Percentiles rank a stretch among this genome's conserved stretches.
phyloP scores from a whole-genome alignment of 1,140 invertebrate species.

The Diuraphis noxia region DNA sequence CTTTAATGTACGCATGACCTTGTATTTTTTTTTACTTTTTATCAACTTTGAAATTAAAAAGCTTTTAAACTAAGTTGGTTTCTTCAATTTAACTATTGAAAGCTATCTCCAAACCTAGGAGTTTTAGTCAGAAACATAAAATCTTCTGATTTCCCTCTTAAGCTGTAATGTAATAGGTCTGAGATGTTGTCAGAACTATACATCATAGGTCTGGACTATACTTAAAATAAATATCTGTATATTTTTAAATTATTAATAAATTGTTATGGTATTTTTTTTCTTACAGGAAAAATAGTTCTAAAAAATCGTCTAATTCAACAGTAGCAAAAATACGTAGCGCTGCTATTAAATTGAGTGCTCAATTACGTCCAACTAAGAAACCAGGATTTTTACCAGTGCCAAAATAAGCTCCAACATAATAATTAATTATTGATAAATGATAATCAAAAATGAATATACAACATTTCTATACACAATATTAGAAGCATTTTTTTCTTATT shows the following conservation, averaged over 20 bases:
- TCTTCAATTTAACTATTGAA: too few species aligned
- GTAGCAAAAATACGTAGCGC: conserved; percentile 16
- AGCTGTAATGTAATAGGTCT: background rate
- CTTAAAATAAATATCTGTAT: background rate
- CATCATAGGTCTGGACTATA: background rate
- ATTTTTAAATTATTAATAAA: background rate
- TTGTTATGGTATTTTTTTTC: background rate
- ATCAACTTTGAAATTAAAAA: too few species aligned
- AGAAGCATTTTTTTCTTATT: background rate
- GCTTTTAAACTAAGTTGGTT: too few species aligned
- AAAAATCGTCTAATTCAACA: background rate
- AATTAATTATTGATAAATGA: background rate
- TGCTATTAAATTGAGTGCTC: conserved; percentile 8
- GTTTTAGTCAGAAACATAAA: background rate
- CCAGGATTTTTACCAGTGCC: background rate
- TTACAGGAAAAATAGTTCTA: background rate
- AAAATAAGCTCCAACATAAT: background rate
- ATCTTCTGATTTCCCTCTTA: background rate
- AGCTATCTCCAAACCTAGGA: too few species aligned
- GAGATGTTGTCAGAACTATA: too few species aligned
- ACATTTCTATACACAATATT: background rate
- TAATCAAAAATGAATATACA: background rate
- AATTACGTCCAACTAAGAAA: conserved; percentile 28
- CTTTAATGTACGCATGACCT: too few species aligned
- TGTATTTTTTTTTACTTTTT: too few species aligned